phyloP scores from a whole-genome alignment of 2,888 invertebrate species.

The Mactromeris polynyma region DNA sequence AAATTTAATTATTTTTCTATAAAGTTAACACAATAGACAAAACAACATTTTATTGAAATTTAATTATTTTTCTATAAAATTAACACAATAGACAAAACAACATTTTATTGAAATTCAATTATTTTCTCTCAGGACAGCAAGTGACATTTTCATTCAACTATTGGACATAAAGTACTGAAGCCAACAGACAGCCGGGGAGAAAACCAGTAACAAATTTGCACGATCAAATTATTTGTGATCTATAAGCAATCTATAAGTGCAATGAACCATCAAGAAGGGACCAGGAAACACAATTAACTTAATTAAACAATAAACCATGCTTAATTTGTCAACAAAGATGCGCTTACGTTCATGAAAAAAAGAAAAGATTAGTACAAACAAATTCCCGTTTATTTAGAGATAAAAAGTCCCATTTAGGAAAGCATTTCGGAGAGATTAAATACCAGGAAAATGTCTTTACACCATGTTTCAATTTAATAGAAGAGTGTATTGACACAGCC shows the following conservation, averaged over 20 bases:
- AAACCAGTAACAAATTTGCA: not conserved
- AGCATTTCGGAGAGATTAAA: not conserved
- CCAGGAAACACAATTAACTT: not conserved
- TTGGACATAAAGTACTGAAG: not conserved
- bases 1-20: no score
- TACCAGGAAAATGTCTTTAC: not conserved
- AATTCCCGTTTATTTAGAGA: not conserved
- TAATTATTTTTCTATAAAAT: not conserved
- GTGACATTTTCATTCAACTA: not conserved
- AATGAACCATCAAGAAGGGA: not conserved
- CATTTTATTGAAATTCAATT: not conserved
- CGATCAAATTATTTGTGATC: not conserved
- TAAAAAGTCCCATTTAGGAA: not conserved
- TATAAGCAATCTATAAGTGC: not conserved
- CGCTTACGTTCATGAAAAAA: not conserved
- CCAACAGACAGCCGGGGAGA: not conserved
- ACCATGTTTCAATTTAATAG: not conserved
- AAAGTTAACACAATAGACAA: no score
- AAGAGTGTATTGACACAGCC: not conserved
- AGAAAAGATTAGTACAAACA: not conserved
- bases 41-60: no score
- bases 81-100: not conserved
- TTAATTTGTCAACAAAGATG: not conserved
- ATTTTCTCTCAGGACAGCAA: not conserved
- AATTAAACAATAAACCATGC: not conserved